phyloP scores from a whole-genome alignment of 2,113 vertebrate genomes.

The Paramormyrops kingsleyae region DNA sequence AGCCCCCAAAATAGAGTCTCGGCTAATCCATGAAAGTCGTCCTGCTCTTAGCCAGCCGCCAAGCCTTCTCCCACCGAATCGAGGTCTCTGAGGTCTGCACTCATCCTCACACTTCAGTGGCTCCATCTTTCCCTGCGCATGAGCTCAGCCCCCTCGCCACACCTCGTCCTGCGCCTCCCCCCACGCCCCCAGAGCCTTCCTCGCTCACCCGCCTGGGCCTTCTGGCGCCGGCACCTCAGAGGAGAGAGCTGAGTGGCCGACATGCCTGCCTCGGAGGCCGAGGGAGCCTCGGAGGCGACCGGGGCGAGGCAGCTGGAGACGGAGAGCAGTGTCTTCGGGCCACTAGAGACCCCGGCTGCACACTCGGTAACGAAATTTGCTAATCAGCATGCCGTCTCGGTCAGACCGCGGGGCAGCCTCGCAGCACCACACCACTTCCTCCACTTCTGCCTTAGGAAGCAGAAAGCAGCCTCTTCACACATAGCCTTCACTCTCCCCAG shows the following conservation, averaged over 20 bases:
- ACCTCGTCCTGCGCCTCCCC: constrained; percentile 62
- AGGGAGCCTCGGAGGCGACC: background rate
- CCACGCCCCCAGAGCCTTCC: background rate
- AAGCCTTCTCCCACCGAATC: constrained; percentile 92
- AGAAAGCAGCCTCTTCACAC: background rate
- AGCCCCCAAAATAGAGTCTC: constrained; percentile 91
- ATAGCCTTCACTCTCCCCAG: constrained; percentile 33
- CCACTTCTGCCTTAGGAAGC: background rate
- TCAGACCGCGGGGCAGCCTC: constrained; percentile 34
- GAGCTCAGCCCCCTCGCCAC: constrained; percentile 70
- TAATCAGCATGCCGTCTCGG: background rate
- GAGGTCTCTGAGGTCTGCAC: constrained; percentile 80
- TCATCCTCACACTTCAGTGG: constrained; percentile 96
- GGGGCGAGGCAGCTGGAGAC: background rate
- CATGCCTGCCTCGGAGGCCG: background rate
- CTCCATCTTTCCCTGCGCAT: constrained; percentile 72
- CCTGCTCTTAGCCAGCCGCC: constrained; percentile 91
- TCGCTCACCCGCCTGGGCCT: background rate
- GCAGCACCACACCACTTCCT: background rate
- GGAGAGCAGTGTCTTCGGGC: background rate
- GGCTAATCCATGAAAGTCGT: constrained; percentile 99
- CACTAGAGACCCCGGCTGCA: background rate
- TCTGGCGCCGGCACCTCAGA: background rate
- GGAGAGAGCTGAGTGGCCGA: background rate
- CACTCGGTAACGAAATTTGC: background rate